Base-by-base conservation (phyloP, 2,797 vertebrate species). In the Ctenochaetus hawaiiensis region DNA sequence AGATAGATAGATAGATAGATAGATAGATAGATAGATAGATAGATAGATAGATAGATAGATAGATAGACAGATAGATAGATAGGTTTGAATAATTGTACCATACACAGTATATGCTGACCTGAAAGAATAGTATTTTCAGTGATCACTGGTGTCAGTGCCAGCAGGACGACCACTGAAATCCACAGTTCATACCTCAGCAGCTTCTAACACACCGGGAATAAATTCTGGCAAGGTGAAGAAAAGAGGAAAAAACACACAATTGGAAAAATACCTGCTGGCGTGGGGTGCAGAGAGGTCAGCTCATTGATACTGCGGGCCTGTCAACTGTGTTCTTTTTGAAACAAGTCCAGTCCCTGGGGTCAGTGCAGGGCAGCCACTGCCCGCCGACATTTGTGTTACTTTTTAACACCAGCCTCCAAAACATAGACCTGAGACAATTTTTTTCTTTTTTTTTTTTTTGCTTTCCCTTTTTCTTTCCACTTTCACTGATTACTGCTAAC, bases 161-260 rank as follows among this genome's bases (percentile, higher is more conserved):
- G 56, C 1, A 62, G 34, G 13, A 59, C 65, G 20, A 41, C 45
- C 39, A n/a, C 49, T 73, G 69, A 71, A 81, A 71, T 67, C 67
- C 67, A 75, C 72, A 54, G 58, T 73, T 88, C 80, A 77, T 69
- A 75, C 80, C 67, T 85, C 80, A 67, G 67, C 86, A 82, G 72
- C 67, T 66, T 74, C 80, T 71, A 86, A 86, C 79, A 76, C 81
- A 75, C 53, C 51, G 45, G 75, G 68, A 91, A 92, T 78, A 89
- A 85, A 87, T 64, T 74, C 86, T 91, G 90, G 90, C 90, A 91
- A 89, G 89, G 91, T 89, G 90, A 91, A 74, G 87, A 90, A 86
- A 83, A 77, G 76, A 81, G 61, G 53, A 81, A 88, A 88, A 86
- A 87, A 78, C 58, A 75, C 66, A 80, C 81, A 84, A 86, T 77